Base-by-base conservation (phyloP, 2,113 vertebrate species). In the Meleagris gallopavo region DNA sequence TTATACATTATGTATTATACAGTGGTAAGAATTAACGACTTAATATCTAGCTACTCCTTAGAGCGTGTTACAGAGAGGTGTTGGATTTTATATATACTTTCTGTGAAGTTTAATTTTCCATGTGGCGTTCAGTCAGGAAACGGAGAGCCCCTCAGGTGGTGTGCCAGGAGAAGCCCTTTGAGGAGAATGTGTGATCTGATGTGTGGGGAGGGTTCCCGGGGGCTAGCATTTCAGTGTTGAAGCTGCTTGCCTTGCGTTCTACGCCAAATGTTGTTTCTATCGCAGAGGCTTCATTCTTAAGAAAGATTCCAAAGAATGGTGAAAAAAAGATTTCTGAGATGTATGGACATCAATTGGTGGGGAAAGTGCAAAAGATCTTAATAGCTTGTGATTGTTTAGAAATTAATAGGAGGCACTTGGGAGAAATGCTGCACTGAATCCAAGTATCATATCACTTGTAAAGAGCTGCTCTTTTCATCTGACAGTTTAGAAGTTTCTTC, bases 71-170 rank as follows among this genome's bases (percentile, higher is more conserved):
- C 7, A 75, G 64, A 90, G 48, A 85, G 84, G 85, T 94, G 92
- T 84, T 95, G 73, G 84, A 83, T 91, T 94, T 90, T 88, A 82
- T 89, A 94, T 94, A 77, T 89, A 94, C 91, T 84, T 95, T 94
- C 89, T 95, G 87, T 96, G 92, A 92, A 83, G 62, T 94, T 96
- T 93, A 94, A 89, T 96, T 94, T 97, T 94, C 92, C 84, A 86
- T 96, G 82, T 65, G 69, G 65, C 65, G 54, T 71, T 94, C 71
- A 60, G 76, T 71, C 83, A 88, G 94, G 93, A 96, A 94, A 62
- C 25, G 14, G 82, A 88, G 80, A 91, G 29, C 30, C 74, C 32
- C 69, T 90, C 60, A 83, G 55, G 67, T 90, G 34, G 79, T 80
- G 83, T 43, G 72, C 65, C 73, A 67, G 82, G 11, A 95, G 83